phyloP scores from a whole-genome alignment of 2,797 vertebrate genomes.

The Rousettus madagascariensis region DNA sequence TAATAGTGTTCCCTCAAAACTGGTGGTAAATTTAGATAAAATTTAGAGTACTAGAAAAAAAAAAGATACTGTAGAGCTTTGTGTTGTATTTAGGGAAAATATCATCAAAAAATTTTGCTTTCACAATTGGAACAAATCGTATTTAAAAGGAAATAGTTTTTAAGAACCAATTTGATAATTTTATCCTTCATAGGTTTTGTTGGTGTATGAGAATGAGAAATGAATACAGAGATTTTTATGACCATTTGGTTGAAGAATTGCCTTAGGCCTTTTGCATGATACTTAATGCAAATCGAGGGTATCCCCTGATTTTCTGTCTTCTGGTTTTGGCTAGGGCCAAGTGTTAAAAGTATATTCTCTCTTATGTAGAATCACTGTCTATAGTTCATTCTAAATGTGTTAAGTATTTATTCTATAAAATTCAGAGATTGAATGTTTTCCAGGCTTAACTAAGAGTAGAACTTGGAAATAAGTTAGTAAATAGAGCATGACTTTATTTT shows the following conservation, averaged over 20 bases:
- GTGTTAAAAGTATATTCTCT: not conserved
- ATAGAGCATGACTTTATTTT: not conserved
- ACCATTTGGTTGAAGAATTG: slow-evolving; percentile 8
- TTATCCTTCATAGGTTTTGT: not conserved
- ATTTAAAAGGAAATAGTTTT: slow-evolving; percentile 32
- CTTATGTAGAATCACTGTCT: slow-evolving; percentile 4
- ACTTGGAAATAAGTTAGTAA: slow-evolving; percentile 35
- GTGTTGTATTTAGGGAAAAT: slow-evolving; percentile 17
- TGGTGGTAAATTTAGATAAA: slow-evolving; percentile 35
- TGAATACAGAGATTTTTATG: not conserved
- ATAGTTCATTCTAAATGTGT: not conserved
- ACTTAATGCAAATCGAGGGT: not conserved
- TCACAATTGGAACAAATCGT: not conserved
- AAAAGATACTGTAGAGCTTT: not conserved
- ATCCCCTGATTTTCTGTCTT: not conserved
- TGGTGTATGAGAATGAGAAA: not conserved
- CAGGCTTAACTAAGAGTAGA: not conserved
- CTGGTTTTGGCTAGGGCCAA: not conserved
- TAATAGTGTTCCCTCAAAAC: not conserved
- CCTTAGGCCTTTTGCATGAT: not conserved
- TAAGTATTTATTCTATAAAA: slow-evolving; percentile 5
- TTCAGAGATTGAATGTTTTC: not conserved
- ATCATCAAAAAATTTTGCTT: not conserved
- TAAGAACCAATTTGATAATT: not conserved
- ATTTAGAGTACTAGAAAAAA: not conserved